phyloP scores from a whole-genome alignment of 1,140 invertebrate genomes.

The Periplaneta americana region DNA sequence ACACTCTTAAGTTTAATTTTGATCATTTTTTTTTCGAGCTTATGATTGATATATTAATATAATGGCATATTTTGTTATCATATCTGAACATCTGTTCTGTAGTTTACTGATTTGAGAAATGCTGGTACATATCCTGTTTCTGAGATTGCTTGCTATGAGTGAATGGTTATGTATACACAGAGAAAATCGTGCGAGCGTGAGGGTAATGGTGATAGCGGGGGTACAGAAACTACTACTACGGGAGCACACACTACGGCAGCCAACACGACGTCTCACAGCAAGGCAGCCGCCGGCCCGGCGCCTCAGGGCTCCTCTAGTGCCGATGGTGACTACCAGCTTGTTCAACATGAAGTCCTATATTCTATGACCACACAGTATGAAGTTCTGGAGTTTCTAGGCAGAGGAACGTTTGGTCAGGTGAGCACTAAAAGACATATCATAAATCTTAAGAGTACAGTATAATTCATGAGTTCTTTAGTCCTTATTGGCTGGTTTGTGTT shows the following conservation, averaged over 20 bases:
- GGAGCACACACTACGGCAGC: conserved; percentile 34
- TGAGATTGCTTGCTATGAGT: not conserved
- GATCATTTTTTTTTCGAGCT: no score
- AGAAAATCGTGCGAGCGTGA: conserved; percentile 57
- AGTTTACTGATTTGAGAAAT: not conserved
- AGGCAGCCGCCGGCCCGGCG: conserved; percentile 41
- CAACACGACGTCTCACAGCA: conserved; percentile 76
- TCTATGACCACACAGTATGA: conserved; percentile 91
- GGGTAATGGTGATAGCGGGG: conserved; percentile 52
- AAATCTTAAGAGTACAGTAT: no score
- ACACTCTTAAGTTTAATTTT: no score
- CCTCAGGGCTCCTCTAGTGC: conserved; percentile 53
- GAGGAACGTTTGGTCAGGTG: conserved; percentile 96
- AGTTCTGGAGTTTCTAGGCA: conserved; percentile 96
- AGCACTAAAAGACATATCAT: no score
- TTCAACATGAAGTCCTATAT: conserved; percentile 97
- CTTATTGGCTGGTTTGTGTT: no score
- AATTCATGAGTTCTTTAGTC: no score
- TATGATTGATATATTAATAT: no score
- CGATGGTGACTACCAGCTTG: conserved; percentile 96
- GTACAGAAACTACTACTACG: conserved; percentile 21
- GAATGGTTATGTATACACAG: conserved; percentile 29
- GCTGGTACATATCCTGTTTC: not conserved
- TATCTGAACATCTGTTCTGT: not conserved
- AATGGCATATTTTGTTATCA: no score